Base-by-base conservation (phyloP, 2,113 vertebrate genomes). In the Gymnobelideus leadbeateri region DNA sequence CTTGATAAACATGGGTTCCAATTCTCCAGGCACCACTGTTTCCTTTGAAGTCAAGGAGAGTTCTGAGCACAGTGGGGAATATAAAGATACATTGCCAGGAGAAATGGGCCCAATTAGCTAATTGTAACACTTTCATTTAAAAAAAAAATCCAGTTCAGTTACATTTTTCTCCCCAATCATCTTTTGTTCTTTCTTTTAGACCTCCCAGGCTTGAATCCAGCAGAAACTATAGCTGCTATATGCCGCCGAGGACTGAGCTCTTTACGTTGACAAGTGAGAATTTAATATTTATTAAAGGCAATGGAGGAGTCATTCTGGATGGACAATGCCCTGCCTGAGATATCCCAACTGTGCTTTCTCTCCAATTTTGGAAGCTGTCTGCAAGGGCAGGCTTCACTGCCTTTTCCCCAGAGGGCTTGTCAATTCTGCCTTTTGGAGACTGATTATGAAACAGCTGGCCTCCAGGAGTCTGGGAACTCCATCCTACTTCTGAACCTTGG, bases 91-190 rank as follows among this genome's bases (percentile, higher is more conserved):
- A 91, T 89, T 84, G 68, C 89, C 95, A 94, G 92, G 95, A 96
- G 96, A 96, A 92, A 94, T 96, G 96, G 94, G 96, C 89, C 96
- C 96, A 98, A 96, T 97, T 98, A 97, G 94, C 97, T 97, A 98
- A 98, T 98, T 98, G 96, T 97, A 97, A 97, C 94, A 96, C 96
- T 98, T 97, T 93, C 95, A 54, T 97, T 97, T 3, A 92, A 53
- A 7, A 91, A 84, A 55, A 84, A 84, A 84, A 84, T 92, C 51
- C 24, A 91, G 50, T 94, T 97, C 61, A 3, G 89, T 97, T 97
- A 92, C 93, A 21, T 95, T 93, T 96, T 91, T 91, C 77, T 90
- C 9, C 4, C 95, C 96, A 92, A 23, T 92, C 91, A 94, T 92
- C 96, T 95, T 97, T 96, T 95, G 93, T 98, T 97, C 96, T 95